Evolutionary conservation across 1,140 invertebrate species (phyloP).

Genomic region (Zelostemma sp.): DNA sequence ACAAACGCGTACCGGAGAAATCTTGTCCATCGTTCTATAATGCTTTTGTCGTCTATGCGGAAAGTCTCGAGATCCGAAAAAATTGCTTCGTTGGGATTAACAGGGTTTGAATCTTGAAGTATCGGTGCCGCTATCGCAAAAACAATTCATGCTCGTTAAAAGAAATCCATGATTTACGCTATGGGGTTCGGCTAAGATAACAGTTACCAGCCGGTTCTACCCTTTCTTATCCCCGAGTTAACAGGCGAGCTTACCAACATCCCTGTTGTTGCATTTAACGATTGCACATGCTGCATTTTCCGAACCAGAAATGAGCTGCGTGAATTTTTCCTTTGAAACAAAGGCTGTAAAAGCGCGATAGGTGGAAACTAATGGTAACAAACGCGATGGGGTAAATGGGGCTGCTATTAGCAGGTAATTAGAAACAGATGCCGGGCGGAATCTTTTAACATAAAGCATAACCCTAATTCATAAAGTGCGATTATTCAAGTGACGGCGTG

Average conservation of each 20-base stretch:
- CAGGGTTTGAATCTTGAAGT: conserved; percentile 21
- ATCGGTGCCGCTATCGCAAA: conserved; percentile 65
- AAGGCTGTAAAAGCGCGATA: conserved; percentile 42
- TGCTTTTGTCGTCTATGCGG: conserved; percentile 14
- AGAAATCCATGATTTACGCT: conserved; percentile 69
- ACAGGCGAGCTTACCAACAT: conserved; percentile 54
- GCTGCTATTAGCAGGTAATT: conserved; percentile 71
- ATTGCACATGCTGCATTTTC: conserved; percentile 52
- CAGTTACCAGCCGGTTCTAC: conserved; percentile 51
- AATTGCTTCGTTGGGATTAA: too few species aligned
- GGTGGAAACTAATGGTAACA: conserved; percentile 64
- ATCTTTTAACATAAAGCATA: conserved; percentile 72
- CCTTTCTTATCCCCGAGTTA: conserved; percentile 58
- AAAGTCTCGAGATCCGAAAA: too few species aligned
- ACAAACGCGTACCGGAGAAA: conserved; percentile 43
- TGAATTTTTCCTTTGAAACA: conserved; percentile 39
- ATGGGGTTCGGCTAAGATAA: conserved; percentile 61
- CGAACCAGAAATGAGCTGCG: conserved; percentile 33
- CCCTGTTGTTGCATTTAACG: conserved; percentile 48
- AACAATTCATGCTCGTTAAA: conserved; percentile 71
- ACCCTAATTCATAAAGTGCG: conserved; percentile 71
- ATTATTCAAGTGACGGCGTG: conserved; percentile 65
- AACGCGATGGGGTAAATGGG: conserved; percentile 63
- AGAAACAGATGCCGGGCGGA: conserved; percentile 70
- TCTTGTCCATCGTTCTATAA: conserved; percentile 31